Base-by-base conservation (phyloP, 2,113 vertebrate genomes). In the Collichthys lucidus region DNA sequence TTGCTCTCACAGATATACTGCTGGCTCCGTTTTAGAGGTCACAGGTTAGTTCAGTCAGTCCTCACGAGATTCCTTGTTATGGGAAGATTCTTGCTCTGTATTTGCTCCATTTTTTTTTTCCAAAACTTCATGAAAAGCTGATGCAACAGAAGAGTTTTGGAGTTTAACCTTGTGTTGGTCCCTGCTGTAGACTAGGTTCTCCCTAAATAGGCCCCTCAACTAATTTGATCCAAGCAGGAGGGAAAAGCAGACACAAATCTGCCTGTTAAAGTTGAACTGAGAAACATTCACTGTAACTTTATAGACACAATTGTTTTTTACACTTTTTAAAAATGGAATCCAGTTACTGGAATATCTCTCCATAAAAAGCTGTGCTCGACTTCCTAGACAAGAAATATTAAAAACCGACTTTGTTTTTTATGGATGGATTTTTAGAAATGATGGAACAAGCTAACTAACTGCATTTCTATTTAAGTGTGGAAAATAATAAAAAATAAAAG, bases 161-260 rank as follows among this genome's bases (percentile, higher is more conserved):
- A 79, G 69, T 83, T 68, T 35, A 85, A 78, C 69, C 55, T 61
- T 62, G 68, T 63, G 64, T 65, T 80, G 72, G 79, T 87, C 76
- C 49, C 40, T 64, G 46, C 24, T 78, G 55, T 75, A 69, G 65
- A 75, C 40, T 2, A 74, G 4, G 35, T 84, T 79, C 67, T 87
- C 77, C 89, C 88, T 29, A 22, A 75, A 84, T 69, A 79, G 86
- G 86, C 88, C 83, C 31, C 85, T 78, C 46, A 64, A 69, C 79
- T 82, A 82, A 87, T 90, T 82, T 79, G 71, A 90, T 92, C 85
- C 85, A 86, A 89, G 80, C 79, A 82, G 62, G 56, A 84, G 82
- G 77, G 64, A 88, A 80, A 87, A 82, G 80, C 83, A 91, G 81
- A 88, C 77, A 52, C 56, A 73, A 88, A 84, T 85, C 74, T 79